These are phyloP conservation scores for Oncopeltus fasciatus DNA, from an alignment of 1,140 invertebrate genomes.

Conservation along the genomic window DNA sequence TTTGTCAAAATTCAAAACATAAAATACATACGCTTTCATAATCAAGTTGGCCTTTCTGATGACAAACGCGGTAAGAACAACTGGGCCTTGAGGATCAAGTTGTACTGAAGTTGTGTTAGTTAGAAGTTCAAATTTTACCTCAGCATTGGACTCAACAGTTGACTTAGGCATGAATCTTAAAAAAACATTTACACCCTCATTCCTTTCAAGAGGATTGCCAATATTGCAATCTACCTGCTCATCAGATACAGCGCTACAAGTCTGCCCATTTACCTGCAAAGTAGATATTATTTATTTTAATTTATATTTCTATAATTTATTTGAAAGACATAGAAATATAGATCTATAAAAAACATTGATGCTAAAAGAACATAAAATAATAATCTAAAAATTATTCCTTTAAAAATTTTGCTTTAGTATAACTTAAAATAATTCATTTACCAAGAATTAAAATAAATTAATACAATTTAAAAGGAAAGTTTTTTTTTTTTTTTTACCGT, in stretches of 20 bases:
- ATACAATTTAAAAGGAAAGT: too few species aligned
- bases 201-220: slow-evolving; percentile 74
- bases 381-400: too few species aligned
- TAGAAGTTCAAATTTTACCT: slow-evolving; percentile 55
- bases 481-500: too few species aligned
- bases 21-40: slow-evolving; percentile 50
- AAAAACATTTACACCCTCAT: slow-evolving; percentile 40
- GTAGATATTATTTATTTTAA: too few species aligned
- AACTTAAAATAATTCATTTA: too few species aligned
- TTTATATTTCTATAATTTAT: too few species aligned
- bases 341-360: too few species aligned
- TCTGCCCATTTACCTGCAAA: neutral
- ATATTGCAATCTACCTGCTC: slow-evolving; percentile 56
- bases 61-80: slow-evolving; percentile 45
- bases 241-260: neutral
- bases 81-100: slow-evolving; percentile 38
- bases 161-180: slow-evolving; percentile 66
- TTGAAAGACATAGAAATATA: too few species aligned
- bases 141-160: slow-evolving; percentile 49
- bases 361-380: too few species aligned
- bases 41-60: slow-evolving; percentile 68
- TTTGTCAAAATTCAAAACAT: too few species aligned
- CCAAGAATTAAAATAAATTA: too few species aligned
- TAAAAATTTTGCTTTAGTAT: too few species aligned
- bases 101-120: slow-evolving; percentile 79